Conservation (phyloP, 1,140 invertebrate species). For the Mercenaria mercenaria region DNA sequence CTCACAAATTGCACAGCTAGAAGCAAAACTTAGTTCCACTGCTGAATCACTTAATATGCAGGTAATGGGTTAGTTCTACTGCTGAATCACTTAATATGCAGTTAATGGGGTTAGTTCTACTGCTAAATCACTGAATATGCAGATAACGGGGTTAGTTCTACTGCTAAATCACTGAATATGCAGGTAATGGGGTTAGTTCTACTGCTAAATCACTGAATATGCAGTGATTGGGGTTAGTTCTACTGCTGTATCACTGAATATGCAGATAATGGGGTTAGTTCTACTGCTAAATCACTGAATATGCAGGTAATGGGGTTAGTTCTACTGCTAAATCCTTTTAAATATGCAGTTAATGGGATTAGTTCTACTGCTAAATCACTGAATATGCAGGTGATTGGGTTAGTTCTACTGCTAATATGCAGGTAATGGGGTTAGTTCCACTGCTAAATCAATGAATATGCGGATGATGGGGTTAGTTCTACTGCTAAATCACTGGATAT, state of each 20-base stretch:
- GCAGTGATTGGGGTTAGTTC: neutral
- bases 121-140: neutral
- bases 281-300: neutral
- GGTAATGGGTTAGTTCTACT: slow-evolving; percentile 23
- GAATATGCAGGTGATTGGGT: no score
- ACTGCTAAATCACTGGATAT: no score
- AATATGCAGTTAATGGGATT: slow-evolving; percentile 49
- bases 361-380: no score
- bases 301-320: slow-evolving; percentile 27
- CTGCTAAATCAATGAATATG: no score
- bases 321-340: slow-evolving; percentile 37
- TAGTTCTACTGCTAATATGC: no score
- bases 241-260: slow-evolving; percentile 38
- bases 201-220: neutral
- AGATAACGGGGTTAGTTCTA: slow-evolving; percentile 39
- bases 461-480: no score
- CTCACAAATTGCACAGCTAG: slow-evolving; percentile 70
- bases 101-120: slow-evolving; percentile 28
- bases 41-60: slow-evolving; percentile 64
- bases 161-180: slow-evolving; percentile 37
- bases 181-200: slow-evolving; percentile 5
- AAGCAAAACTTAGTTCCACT: slow-evolving; percentile 66
- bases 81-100: slow-evolving; percentile 25
- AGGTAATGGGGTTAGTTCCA: no score
- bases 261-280: neutral